Evolutionary conservation across 2,888 invertebrate species (phyloP), one percentile per base, ranked within the genome.

Genomic region (Caenorhabditis panamensis): DNA sequence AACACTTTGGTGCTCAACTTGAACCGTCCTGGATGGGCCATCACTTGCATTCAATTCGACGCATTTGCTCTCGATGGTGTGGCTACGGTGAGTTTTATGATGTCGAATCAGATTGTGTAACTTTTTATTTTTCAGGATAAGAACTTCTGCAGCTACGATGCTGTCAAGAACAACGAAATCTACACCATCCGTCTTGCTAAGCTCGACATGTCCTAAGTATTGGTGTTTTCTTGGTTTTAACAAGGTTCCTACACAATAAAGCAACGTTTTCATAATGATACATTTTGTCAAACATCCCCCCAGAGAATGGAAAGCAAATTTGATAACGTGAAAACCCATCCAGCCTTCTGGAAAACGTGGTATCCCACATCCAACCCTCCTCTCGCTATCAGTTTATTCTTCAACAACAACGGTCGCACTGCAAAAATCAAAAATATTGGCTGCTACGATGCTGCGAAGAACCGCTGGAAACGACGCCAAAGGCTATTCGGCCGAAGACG

Each of bases 141-240:
- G 67, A 82, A 84, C 81, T 84, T 84, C 84, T 84, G 84, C 69
- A 80, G 80, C 49, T 84, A 84, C 63, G 79, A 73, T 47, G 73
- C 81, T n/a, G 11, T 68, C 44, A 9, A 62, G 2, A 58, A 79
- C 26, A 18, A 28, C 2, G 76, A 73, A 28, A 58, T 84, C 24
- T 82, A 71, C 66, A 79, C 81, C 18, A 71, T 84, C 22, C 72
- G 82, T 20, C 64, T 84, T 20, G 84, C 82, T n/a, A 79, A 79
- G 44, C 80, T 84, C 28, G 84, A 84, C 56, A 82, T 75, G 80
- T 73, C 73, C 28, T 79, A 72, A 79, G 16, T 28, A 54, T 28
- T n/a, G 4, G 16, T 5, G 13, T 4, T 16, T 4, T 11, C 24
- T 2, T 54, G 9, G 9, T 31, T 31, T 31, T 31, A 31, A 31